phyloP scores from a whole-genome alignment of 2,113 vertebrate genomes.

The Sitta europaea region DNA sequence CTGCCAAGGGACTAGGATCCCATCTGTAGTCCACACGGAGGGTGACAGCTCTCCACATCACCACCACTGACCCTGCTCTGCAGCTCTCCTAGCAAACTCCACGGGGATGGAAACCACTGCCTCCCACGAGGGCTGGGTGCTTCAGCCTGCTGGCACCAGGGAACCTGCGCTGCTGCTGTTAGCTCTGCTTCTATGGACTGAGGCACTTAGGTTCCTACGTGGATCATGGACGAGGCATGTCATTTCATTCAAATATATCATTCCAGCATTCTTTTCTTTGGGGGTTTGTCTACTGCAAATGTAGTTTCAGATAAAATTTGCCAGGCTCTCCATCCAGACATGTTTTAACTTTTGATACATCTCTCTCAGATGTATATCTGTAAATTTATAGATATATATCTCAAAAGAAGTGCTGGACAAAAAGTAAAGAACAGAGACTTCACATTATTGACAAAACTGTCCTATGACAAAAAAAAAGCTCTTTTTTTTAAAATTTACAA shows the following conservation, averaged over 20 bases:
- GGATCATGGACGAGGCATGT: not conserved
- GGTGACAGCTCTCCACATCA: not conserved
- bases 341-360: constrained; percentile 1
- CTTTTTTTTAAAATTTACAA: not conserved
- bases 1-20: not conserved
- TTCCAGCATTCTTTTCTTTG: not conserved
- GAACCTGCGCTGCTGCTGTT: not conserved
- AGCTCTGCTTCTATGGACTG: not conserved
- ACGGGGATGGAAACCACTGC: not conserved
- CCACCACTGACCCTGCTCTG: not conserved
- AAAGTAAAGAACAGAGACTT: not conserved
- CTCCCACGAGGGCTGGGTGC: not conserved
- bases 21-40: rapidly evolving
- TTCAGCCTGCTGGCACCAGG: not conserved
- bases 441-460: not conserved
- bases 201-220: not conserved
- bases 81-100: not conserved
- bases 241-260: not conserved
- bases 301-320: not conserved
- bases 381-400: not conserved
- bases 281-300: not conserved
- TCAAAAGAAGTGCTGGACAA: not conserved
- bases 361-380: not conserved
- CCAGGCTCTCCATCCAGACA: not conserved
- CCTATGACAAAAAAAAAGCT: not conserved